These are phyloP conservation scores for Apogon talboti DNA, from an alignment of 2,797 vertebrate genomes.

Conservation along the genomic window DNA sequence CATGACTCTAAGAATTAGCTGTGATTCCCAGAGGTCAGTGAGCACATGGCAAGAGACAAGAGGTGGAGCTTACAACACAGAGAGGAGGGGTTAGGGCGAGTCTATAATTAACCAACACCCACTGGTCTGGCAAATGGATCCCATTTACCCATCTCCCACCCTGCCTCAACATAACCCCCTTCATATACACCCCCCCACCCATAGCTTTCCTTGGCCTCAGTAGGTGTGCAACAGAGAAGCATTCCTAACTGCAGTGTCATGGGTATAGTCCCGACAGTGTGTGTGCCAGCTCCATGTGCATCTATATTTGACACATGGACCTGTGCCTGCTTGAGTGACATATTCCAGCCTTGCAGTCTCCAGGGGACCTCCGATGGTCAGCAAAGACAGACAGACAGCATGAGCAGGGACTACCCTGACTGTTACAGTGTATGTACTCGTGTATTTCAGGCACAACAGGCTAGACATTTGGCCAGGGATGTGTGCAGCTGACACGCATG, in stretches of 20 bases:
- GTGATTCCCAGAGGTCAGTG: slow-evolving; percentile 59
- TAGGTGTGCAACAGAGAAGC: slow-evolving; percentile 49
- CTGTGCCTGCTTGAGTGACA: slow-evolving; percentile 61
- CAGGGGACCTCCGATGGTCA: slow-evolving; percentile 30
- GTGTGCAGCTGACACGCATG: not conserved
- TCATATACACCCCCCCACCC: slow-evolving; percentile 33
- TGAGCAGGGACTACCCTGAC: slow-evolving; percentile 43
- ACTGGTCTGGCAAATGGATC: slow-evolving; percentile 30
- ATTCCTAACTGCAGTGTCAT: slow-evolving; percentile 69
- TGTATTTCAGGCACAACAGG: slow-evolving; percentile 6
- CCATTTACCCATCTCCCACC: slow-evolving; percentile 4
- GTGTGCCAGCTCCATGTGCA: slow-evolving; percentile 54
- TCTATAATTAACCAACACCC: slow-evolving; percentile 73
- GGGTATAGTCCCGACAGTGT: slow-evolving; percentile 54
- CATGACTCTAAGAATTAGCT: slow-evolving; percentile 46
- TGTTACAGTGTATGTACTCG: not conserved
- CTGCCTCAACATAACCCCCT: slow-evolving; percentile 11
- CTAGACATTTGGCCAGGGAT: not conserved
- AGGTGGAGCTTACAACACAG: slow-evolving; percentile 22
- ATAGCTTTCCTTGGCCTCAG: slow-evolving; percentile 44
- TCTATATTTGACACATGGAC: slow-evolving; percentile 73
- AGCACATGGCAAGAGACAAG: slow-evolving; percentile 38
- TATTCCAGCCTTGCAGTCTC: slow-evolving; percentile 59
- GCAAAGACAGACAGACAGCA: slow-evolving; percentile 22
- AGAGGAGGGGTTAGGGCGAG: slow-evolving; percentile 9